Evolutionary conservation across 2,797 vertebrate genomes (phyloP).

Genomic region (Acanthornis magna): DNA sequence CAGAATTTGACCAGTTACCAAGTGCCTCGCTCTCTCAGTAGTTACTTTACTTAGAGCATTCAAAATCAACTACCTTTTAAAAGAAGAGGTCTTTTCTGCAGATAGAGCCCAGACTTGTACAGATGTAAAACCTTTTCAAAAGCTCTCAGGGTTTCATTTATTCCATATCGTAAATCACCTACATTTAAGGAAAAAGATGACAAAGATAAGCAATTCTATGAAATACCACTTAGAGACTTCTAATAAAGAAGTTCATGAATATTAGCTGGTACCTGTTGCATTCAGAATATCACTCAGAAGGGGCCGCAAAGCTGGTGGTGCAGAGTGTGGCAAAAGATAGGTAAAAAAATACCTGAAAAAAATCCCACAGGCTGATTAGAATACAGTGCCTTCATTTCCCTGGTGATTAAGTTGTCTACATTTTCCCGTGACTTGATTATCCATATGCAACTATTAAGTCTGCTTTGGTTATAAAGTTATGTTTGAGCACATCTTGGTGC

Average conservation of each 20-base stretch:
- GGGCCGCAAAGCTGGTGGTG: conserved; percentile 82
- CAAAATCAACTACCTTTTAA: conserved; percentile 76
- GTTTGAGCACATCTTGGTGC: neutral
- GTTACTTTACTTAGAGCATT: neutral
- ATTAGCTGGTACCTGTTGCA: conserved; percentile 75
- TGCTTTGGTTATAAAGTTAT: neutral
- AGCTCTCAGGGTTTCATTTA: conserved; percentile 83
- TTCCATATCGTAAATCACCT: conserved; percentile 85
- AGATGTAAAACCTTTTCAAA: conserved; percentile 87
- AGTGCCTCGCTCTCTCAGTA: neutral
- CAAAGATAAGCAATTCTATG: neutral
- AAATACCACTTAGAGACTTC: neutral
- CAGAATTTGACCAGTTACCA: neutral
- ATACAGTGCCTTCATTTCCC: neutral
- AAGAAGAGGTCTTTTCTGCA: conserved; percentile 71
- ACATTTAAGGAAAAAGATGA: conserved; percentile 6
- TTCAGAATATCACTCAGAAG: conserved; percentile 88
- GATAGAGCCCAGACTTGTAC: conserved; percentile 88
- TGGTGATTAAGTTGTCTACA: neutral
- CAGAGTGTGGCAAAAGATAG: conserved; percentile 90
- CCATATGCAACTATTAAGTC: neutral
- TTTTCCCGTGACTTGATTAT: neutral
- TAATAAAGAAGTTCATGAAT: neutral
- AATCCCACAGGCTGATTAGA: conserved; percentile 28
- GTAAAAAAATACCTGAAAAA: conserved; percentile 90